Evolutionary conservation across 2,113 vertebrate genomes (phyloP).

Genomic region (Protobothrops mucrosquamatus): DNA sequence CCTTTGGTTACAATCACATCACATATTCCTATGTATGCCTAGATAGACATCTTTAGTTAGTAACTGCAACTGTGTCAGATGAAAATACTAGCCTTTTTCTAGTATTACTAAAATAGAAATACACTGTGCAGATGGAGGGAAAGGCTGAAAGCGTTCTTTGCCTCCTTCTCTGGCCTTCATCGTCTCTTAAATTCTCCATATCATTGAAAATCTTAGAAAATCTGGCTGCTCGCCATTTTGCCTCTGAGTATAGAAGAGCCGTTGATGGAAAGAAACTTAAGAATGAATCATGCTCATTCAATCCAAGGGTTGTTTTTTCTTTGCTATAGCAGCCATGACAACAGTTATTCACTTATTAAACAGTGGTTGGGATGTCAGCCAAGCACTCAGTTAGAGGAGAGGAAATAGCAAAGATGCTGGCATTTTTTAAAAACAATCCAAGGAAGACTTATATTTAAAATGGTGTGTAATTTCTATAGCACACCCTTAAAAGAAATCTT

Average conservation of each 20-base stretch:
- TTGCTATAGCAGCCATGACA: constrained; percentile 46
- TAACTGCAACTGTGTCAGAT: not conserved
- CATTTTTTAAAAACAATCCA: constrained; percentile 22
- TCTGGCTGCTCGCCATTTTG: not conserved
- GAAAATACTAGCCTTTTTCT: not conserved
- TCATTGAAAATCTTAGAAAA: not conserved
- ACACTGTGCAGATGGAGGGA: not conserved
- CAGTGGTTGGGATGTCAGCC: constrained; percentile 26
- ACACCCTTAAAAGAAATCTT: not conserved
- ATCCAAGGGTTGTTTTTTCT: not conserved
- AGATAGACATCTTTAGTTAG: not conserved
- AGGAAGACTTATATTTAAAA: not conserved
- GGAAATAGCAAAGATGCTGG: constrained; percentile 16
- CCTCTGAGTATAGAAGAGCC: not conserved
- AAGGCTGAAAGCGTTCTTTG: not conserved
- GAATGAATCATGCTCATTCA: not conserved
- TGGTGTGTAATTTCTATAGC: not conserved
- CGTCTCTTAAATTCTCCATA: not conserved
- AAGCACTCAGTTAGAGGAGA: not conserved
- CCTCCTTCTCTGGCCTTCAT: not conserved
- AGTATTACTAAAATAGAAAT: not conserved
- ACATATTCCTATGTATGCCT: not conserved
- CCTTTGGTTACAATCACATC: not conserved
- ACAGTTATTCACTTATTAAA: constrained; percentile 24
- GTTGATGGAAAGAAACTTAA: not conserved